Base-by-base conservation (phyloP, 2,797 vertebrate species). In the Coranthus polyacanthus region DNA sequence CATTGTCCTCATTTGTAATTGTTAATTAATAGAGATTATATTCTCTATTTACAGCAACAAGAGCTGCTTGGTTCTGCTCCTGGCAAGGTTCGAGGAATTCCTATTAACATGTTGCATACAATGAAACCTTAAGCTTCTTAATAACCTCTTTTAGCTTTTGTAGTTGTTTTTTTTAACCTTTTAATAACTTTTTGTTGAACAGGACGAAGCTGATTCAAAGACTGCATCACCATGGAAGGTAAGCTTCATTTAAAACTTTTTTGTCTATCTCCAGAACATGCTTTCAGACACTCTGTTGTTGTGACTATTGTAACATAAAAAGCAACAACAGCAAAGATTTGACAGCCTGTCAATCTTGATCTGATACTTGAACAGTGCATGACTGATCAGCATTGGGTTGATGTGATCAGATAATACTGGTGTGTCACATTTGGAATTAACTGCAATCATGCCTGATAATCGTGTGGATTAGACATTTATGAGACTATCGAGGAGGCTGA, bases 151-250 rank as follows among this genome's bases (percentile, higher is more conserved):
- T 32, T 32, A 32, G 1, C 10, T 32, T 0, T 26, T 32, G n/a
- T 26, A 26, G 3, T 26, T 26, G 6, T 32, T 32, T 46, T 22
- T 11, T 46, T 21, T 12, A 21, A 12, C 12, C 5, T 38, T 44
- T 18, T 18, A 11, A 4, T 44, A 12, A 21, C 29, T 4, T 68
- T 54, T 80, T 70, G 16, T 82, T 82, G 2, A 80, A 79, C 86
- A 99, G 97, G 97, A 99, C 90, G 98, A 99, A 92, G 65, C 90
- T 0, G 98, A 99, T 83, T 93, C 96, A 1, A 99, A 98, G 88
- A 95, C 93, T 6, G 95, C 96, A 0, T 99, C 98, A 74, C 98
- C 98, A 0, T 99, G 98, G 98, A 99, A 99, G 96, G 98, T 99
- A 91, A 78, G 89, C 9, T n/a, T 22, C 6, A 26, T 46, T n/a